phyloP scores from a whole-genome alignment of 1,140 invertebrate genomes.

The Archegozetes longisetosus region DNA sequence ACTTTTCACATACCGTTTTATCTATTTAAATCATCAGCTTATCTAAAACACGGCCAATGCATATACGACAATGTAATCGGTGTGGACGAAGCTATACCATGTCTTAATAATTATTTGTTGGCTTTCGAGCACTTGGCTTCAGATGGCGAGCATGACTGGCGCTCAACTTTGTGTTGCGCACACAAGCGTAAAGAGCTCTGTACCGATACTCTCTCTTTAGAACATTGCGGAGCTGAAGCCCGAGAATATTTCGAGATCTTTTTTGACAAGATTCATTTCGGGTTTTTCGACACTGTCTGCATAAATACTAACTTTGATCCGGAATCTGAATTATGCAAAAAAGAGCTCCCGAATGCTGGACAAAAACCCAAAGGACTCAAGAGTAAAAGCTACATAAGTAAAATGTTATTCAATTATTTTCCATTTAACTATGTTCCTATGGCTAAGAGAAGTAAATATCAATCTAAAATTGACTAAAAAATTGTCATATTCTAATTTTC shows the following conservation, averaged over 20 bases:
- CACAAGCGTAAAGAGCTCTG: neutral
- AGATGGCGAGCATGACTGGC: neutral
- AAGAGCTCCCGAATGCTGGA: neutral
- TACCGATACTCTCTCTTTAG: neutral
- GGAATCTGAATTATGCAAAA: neutral
- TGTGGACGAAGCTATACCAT: constrained; percentile 1
- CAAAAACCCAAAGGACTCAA: neutral
- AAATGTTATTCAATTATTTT: constrained; percentile 5
- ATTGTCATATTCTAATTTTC: neutral
- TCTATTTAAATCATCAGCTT: no score
- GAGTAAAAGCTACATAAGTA: neutral
- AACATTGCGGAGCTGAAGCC: constrained; percentile 2
- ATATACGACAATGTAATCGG: constrained; percentile 1
- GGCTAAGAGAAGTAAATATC: neutral
- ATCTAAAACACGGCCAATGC: neutral
- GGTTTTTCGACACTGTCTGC: constrained; percentile 2
- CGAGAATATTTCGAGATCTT: neutral
- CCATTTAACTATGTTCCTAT: constrained; percentile 8
- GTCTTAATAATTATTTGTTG: constrained; percentile 10
- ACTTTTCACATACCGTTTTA: no score
- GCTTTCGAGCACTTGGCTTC: constrained; percentile 7
- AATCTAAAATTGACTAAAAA: neutral
- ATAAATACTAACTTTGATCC: neutral
- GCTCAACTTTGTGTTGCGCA: constrained; percentile 2
- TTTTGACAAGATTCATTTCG: constrained; percentile 9